phyloP scores from a whole-genome alignment of 2,888 invertebrate genomes.

The Polyommatus iphigenia region DNA sequence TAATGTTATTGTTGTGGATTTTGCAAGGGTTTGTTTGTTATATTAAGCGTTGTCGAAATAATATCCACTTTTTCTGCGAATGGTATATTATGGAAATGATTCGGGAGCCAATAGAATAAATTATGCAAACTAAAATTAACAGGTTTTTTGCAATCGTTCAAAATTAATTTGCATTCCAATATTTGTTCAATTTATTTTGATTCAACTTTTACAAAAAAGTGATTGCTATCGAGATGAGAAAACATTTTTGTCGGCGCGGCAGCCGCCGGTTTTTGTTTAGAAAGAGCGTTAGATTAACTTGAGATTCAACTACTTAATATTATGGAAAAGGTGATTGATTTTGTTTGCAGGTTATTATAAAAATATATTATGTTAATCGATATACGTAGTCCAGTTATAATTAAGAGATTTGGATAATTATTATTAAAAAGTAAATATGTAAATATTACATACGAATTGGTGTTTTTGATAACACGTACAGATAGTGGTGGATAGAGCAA shows the following conservation, averaged over 20 bases:
- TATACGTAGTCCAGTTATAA: background rate
- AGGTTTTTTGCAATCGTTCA: background rate
- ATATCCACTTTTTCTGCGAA: too few relatives aligned
- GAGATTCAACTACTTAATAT: background rate
- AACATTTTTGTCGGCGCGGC: background rate
- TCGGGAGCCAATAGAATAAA: background rate
- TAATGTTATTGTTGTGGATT: constrained; percentile 55
- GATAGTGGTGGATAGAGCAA: too few relatives aligned
- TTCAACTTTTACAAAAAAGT: background rate
- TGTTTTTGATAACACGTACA: too few relatives aligned
- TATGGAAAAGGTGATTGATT: background rate
- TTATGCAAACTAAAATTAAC: background rate
- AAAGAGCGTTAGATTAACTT: background rate
- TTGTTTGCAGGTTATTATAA: background rate
- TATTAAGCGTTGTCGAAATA: background rate
- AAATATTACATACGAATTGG: too few relatives aligned
- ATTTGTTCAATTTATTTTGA: background rate
- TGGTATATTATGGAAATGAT: background rate
- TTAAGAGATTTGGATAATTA: background rate
- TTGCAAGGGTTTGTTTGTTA: constrained; percentile 19
- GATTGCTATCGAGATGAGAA: background rate
- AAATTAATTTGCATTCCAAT: background rate
- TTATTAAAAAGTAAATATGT: too few relatives aligned
- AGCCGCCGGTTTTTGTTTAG: background rate
- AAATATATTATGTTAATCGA: background rate